A percentile compares a stretch with the other conserved stretches of the same genome.
Evolutionary conservation across 2,888 invertebrate species (phyloP).

Genomic region (Tipula unca): DNA sequence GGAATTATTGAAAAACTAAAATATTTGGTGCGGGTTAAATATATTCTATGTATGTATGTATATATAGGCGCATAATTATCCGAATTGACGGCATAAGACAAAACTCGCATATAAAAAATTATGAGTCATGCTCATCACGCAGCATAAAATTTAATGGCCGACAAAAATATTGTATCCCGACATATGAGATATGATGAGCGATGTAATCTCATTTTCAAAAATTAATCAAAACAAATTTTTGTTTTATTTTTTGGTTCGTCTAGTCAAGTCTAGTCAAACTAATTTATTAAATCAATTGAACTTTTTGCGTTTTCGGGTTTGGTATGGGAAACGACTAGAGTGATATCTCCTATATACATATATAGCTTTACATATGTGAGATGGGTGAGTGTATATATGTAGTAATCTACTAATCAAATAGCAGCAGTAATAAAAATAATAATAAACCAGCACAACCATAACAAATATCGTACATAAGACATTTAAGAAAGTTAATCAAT

Average conservation of each 20-base stretch:
- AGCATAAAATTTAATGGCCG: background rate
- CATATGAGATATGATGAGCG: background rate
- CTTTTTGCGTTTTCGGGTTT: background rate
- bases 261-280: background rate
- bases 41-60: no score
- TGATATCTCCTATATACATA: background rate
- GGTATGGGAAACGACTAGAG: background rate
- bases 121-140: background rate
- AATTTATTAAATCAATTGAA: slow-evolving; percentile 4
- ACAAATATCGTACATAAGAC: no score
- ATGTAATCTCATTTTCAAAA: background rate
- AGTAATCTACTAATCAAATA: background rate
- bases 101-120: background rate
- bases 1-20: background rate
- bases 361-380: background rate
- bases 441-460: background rate
- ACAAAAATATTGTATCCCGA: background rate
- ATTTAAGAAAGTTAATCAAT: background rate
- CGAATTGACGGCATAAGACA: background rate
- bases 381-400: background rate
- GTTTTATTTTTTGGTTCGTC: background rate
- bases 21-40: background rate
- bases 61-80: background rate
- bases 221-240: background rate
- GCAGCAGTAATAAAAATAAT: background rate